A percentile compares a stretch with the other conserved stretches of the same genome.
Evolutionary conservation across 2,113 vertebrate species (phyloP).

Genomic region (Grammatotria lemairii): DNA sequence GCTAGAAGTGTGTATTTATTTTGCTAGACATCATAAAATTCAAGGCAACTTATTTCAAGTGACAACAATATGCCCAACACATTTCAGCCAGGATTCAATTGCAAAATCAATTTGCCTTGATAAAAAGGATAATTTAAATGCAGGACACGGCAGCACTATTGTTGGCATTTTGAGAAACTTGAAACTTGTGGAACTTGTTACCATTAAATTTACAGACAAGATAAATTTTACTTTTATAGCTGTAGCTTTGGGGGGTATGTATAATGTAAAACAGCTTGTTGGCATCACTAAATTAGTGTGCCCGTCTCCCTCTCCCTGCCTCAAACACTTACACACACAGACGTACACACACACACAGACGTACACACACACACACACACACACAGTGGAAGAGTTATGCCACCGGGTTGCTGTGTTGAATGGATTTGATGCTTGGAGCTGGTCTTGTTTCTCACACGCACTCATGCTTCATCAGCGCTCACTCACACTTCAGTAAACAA

Average conservation of each 20-base stretch:
- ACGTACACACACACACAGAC: neutral
- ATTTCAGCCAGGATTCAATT: neutral
- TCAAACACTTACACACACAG: neutral
- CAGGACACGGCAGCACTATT: neutral
- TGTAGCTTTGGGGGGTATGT: constrained; percentile 28
- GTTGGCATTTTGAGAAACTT: constrained; percentile 12
- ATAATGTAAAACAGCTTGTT: constrained; percentile 55
- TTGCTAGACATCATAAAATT: neutral
- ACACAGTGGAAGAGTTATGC: constrained; percentile 14
- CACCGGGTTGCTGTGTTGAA: constrained; percentile 27
- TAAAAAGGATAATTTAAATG: neutral
- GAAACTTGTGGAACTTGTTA: constrained; percentile 31
- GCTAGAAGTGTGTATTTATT: neutral
- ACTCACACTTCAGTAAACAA: constrained; percentile 28
- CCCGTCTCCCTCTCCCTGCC: neutral
- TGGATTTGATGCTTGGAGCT: constrained; percentile 19
- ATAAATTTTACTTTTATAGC: constrained; percentile 35
- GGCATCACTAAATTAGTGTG: constrained; percentile 40
- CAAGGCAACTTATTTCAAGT: neutral
- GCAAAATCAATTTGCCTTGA: neutral
- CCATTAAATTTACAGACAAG: constrained; percentile 46
- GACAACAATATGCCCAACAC: neutral
- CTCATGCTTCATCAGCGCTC: constrained; percentile 28
- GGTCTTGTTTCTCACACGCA: neutral
- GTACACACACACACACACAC: neutral